Evolutionary conservation across 2,888 invertebrate species (phyloP).

Genomic region (Gari tellinella): DNA sequence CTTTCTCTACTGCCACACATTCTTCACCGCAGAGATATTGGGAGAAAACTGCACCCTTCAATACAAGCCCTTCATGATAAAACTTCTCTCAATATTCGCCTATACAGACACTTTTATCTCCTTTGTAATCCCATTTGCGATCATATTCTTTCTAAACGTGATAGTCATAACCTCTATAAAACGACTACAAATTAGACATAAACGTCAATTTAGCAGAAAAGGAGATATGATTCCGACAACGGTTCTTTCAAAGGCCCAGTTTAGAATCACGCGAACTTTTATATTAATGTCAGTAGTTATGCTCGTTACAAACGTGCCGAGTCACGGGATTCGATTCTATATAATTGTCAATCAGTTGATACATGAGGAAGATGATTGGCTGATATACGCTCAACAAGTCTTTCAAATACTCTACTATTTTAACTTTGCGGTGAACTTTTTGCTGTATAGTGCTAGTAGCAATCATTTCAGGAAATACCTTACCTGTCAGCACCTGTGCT

Average conservation of each 20-base stretch:
- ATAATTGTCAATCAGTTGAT: conserved; percentile 58
- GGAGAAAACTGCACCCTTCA: conserved; percentile 39
- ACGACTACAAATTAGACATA: conserved; percentile 31
- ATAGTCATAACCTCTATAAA: conserved; percentile 45
- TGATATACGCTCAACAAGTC: conserved; percentile 62
- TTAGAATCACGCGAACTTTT: conserved; percentile 71
- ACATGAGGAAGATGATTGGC: conserved; percentile 10
- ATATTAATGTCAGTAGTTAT: conserved; percentile 75
- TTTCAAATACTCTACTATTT: conserved; percentile 71
- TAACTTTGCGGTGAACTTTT: conserved; percentile 71
- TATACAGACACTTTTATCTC: conserved; percentile 71
- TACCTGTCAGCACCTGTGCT: conserved; percentile 19
- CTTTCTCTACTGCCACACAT: conserved; percentile 69
- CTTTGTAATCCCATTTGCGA: conserved; percentile 70
- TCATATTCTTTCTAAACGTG: conserved; percentile 70
- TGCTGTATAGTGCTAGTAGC: conserved; percentile 71
- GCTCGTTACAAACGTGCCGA: conserved; percentile 75
- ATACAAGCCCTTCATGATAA: conserved; percentile 50
- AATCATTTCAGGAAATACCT: conserved; percentile 65
- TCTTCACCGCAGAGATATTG: conserved; percentile 65
- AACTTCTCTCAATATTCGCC: conserved; percentile 63
- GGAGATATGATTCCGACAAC: conserved; percentile 20
- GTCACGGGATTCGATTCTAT: conserved; percentile 74
- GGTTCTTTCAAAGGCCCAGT: conserved; percentile 66
- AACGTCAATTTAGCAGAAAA: conserved; percentile 15